These are phyloP conservation scores for Nymphicus hollandicus DNA, from an alignment of 2,113 vertebrate genomes.

Conservation along the genomic window DNA sequence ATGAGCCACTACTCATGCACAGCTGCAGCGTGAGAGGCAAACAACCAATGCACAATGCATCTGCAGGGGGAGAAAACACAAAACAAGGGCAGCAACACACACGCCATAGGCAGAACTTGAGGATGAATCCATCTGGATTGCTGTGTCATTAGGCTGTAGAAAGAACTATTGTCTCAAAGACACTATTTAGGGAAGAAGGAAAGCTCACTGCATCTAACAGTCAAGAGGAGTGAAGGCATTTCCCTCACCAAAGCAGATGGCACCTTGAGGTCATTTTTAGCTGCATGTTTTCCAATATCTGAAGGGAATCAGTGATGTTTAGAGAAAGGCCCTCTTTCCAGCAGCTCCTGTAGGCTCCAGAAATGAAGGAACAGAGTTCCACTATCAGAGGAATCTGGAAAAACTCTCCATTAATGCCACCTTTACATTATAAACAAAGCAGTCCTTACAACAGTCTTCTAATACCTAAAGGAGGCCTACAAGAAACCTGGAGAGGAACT, in stretches of 20 bases:
- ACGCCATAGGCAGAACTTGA: rapidly evolving
- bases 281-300: not conserved
- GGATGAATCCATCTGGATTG: not conserved
- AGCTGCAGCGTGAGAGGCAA: not conserved
- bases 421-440: not conserved
- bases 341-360: not conserved
- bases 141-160: not conserved
- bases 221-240: not conserved
- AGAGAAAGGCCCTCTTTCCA: not conserved
- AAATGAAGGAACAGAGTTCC: not conserved
- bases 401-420: not conserved
- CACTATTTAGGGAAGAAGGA: not conserved
- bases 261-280: slow-evolving; percentile 27
- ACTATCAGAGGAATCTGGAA: not conserved
- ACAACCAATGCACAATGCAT: not conserved
- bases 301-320: not conserved
- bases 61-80: not conserved
- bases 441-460: not conserved
- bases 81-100: not conserved
- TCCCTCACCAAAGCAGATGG: not conserved
- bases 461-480: not conserved
- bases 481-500: not conserved
- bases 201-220: not conserved
- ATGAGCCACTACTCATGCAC: rapidly evolving
- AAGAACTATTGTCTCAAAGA: slow-evolving; percentile 4